A percentile compares a stretch with the other conserved stretches of the same genome.
Conservation (phyloP, 2,113 vertebrate genomes). For the Salvator merianae region DNA sequence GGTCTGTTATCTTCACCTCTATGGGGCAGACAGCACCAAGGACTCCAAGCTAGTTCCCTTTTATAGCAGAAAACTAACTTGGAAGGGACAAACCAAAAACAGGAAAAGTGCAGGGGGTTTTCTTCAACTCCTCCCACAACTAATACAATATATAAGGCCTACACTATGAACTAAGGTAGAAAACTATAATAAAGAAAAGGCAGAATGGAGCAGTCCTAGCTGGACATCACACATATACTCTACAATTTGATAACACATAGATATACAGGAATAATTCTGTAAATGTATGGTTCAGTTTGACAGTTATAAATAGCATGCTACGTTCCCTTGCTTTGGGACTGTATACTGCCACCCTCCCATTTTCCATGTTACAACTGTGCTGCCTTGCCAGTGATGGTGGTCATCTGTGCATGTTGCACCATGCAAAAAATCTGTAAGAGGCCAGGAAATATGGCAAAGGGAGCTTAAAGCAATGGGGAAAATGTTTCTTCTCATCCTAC, state of each 20-base stretch:
- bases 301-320: not conserved
- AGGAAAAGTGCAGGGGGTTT: too few species aligned
- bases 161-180: too few species aligned
- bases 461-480: not conserved
- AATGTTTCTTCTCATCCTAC: too few species aligned
- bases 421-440: not conserved
- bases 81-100: too few species aligned
- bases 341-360: not conserved
- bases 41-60: too few species aligned
- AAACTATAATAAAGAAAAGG: too few species aligned
- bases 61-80: too few species aligned
- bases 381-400: not conserved
- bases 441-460: not conserved
- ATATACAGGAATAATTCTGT: not conserved
- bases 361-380: not conserved
- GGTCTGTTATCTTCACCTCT: too few species aligned
- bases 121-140: too few species aligned
- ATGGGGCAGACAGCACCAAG: too few species aligned
- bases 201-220: too few species aligned
- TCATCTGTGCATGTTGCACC: not conserved
- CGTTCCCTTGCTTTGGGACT: not conserved
- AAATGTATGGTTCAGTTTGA: not conserved
- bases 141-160: too few species aligned
- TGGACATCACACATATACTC: not conserved
- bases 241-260: not conserved